Evolutionary conservation across 92 coral and sea anemone species (phyloP), one percentile per base, ranked within the genome.

Genomic region (Palythoa grandis): DNA sequence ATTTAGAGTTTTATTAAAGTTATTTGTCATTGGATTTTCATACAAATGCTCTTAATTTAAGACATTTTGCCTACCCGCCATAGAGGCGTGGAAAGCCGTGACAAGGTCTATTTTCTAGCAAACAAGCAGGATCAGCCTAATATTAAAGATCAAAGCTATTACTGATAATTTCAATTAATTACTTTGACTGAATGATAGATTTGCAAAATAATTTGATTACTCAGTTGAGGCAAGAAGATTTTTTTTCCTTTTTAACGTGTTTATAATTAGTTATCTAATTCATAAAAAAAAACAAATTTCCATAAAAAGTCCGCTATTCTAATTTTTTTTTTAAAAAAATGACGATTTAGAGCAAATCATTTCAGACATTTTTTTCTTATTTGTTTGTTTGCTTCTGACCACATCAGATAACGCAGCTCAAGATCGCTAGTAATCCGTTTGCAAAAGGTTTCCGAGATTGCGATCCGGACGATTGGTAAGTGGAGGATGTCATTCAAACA

Each of bases 391-490:
- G 19, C 11, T 63, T 69, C 24, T 69, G 43, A 37, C 19, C 5
- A 69, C 53, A 39, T 24, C 91, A 97, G 99, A 97, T 97, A 68
- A 97, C 99, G 17, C 99, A 97, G 78, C 93, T 97, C n/a, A 97
- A 97, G 78, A 97, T 97, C 6, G 99, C 99, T 20, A 97, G 99
- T 78, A 97, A 97, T 77, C 99, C 99, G 9, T 97, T 97, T 76
- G 99, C 99, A 25, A 97, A 97, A 82, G 99, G 99, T 84, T 97
- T 97, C 83, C 93, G 99, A 4, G 99, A 97, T 71, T 97, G 99
- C 70, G 99, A 97, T 38, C 99, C 99, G 10, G 99, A 97, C 71
- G 99, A 97, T 71, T 97, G 99, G 99, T 97, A 68, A 93, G 94
- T 82, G 66, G 19, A 24, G 37, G 17, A 39, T 25, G 56, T 20